phyloP scores from a whole-genome alignment of 2,797 vertebrate species.

The Enteromius treurensis region DNA sequence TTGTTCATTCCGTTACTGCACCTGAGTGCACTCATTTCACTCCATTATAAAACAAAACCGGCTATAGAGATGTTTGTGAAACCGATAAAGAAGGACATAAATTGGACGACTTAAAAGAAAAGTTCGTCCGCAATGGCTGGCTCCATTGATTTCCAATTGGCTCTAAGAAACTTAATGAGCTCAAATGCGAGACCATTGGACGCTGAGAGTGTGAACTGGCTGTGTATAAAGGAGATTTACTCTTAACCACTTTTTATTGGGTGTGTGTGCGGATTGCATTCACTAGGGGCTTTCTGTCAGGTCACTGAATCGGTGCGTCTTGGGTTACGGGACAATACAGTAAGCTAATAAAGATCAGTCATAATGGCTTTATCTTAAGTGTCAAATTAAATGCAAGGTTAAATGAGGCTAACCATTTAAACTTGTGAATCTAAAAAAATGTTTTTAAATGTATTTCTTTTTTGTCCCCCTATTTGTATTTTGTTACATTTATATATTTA shows the following conservation, averaged over 20 bases:
- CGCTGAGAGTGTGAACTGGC: neutral
- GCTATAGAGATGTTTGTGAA: slow-evolving; percentile 12
- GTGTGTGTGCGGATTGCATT: neutral
- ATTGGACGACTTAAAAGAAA: slow-evolving; percentile 34
- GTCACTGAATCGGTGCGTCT: neutral
- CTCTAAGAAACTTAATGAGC: slow-evolving; percentile 37
- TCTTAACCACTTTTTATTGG: slow-evolving; percentile 31
- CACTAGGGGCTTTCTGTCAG: neutral
- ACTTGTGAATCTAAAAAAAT: neutral
- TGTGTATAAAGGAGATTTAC: slow-evolving; percentile 29
- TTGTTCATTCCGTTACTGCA: slow-evolving; percentile 9
- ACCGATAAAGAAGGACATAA: slow-evolving; percentile 27
- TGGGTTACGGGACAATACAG: slow-evolving; percentile 22
- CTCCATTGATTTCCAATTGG: slow-evolving; percentile 42
- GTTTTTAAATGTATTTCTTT: neutral
- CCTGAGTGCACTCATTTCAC: slow-evolving; percentile 7
- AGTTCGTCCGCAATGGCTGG: neutral
- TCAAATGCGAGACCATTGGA: slow-evolving; percentile 32
- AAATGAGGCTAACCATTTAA: neutral
- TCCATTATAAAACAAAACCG: slow-evolving; percentile 1
- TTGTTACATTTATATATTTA: too few species aligned
- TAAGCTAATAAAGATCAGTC: slow-evolving; percentile 6
- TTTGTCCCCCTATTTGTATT: neutral
- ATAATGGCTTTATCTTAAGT: slow-evolving; percentile 15
- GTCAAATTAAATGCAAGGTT: slow-evolving; percentile 6